These are phyloP conservation scores for Frankliniella intonsa DNA, from an alignment of 2,888 invertebrate species.

Conservation along the genomic window DNA sequence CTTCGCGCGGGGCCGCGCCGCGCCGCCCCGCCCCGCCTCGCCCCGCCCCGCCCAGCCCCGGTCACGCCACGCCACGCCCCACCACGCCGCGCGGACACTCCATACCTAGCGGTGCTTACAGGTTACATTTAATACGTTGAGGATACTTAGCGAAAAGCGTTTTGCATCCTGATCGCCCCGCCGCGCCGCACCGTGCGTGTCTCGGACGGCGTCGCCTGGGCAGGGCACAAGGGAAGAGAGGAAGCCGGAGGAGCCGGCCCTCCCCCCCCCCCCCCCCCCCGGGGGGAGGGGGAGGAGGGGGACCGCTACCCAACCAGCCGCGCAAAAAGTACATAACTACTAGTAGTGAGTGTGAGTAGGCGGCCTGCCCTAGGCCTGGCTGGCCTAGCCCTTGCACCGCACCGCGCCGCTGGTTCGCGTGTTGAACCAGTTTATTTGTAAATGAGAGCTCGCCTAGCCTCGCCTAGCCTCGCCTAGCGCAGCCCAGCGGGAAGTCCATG, in stretches of 20 bases:
- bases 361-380: no score
- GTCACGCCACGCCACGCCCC: background rate
- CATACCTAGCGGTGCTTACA: background rate
- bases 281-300: background rate
- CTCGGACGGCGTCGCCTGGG: background rate
- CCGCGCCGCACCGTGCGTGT: background rate
- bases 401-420: background rate
- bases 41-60: background rate
- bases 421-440: background rate
- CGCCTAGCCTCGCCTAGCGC: no score
- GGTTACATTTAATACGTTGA: conserved; percentile 10
- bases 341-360: no score
- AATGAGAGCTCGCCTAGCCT: background rate
- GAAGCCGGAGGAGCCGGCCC: no score
- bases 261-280: no score
- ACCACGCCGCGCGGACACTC: background rate
- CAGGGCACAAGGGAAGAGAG: no score
- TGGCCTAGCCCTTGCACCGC: background rate
- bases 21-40: no score
- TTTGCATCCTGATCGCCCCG: background rate
- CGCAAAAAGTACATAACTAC: background rate
- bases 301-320: background rate
- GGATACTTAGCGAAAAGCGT: background rate
- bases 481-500: background rate
- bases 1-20: no score